Evolutionary conservation across 2,797 vertebrate species (phyloP).

Genomic region (Perodicticus potto): DNA sequence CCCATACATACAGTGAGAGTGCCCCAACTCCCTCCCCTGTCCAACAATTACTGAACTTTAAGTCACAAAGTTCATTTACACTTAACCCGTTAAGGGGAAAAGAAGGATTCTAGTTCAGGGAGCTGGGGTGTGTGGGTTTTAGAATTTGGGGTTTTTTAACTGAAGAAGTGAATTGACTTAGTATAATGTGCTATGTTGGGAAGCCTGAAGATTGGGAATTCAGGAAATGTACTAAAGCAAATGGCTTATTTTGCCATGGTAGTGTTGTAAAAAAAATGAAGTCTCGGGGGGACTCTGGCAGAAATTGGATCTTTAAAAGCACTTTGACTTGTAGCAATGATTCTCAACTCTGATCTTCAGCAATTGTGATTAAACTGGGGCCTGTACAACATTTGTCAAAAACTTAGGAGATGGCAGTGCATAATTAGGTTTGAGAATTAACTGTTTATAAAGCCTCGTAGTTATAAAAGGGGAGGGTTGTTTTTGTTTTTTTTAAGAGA

Average conservation of each 20-base stretch:
- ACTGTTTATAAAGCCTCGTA: not conserved
- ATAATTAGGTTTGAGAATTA: not conserved
- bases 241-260: not conserved
- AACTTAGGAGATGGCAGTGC: not conserved
- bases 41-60: not conserved
- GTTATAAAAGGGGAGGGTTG: not conserved
- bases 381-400: not conserved
- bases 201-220: not conserved
- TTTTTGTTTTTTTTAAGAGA: no score
- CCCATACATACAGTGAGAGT: no score
- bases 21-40: not conserved
- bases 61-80: not conserved
- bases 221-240: not conserved
- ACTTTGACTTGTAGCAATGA: not conserved
- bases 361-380: not conserved
- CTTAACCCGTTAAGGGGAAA: not conserved
- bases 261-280: not conserved
- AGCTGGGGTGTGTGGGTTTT: not conserved
- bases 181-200: not conserved
- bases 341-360: not conserved
- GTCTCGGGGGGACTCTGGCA: not conserved
- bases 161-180: not conserved
- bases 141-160: not conserved
- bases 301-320: not conserved
- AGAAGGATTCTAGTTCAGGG: not conserved